Evolutionary conservation across 1,140 invertebrate genomes (phyloP).

Genomic region (Elysia chlorotica): DNA sequence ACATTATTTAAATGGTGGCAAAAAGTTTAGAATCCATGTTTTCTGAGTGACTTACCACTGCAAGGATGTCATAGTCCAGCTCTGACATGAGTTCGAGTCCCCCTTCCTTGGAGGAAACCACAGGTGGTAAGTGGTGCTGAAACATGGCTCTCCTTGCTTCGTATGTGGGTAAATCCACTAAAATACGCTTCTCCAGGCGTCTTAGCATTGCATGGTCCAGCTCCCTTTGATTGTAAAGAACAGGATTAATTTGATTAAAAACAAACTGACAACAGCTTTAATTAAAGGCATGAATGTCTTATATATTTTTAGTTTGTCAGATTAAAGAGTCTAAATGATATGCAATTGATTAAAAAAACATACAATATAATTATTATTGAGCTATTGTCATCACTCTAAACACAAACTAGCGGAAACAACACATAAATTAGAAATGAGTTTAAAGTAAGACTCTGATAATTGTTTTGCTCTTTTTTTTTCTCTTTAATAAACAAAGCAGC

Average conservation of each 20-base stretch:
- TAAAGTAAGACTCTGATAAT: no score
- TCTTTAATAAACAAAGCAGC: no score
- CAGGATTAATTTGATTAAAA: background rate
- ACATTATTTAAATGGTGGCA: background rate
- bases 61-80: constrained; percentile 68
- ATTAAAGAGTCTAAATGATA: no score
- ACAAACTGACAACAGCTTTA: background rate
- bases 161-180: constrained; percentile 76
- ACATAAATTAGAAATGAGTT: no score
- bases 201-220: constrained; percentile 86
- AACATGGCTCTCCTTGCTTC: constrained; percentile 74
- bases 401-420: no score
- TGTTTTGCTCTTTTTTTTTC: no score
- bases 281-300: no score
- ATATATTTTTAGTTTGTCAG: no score
- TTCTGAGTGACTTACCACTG: constrained; percentile 53
- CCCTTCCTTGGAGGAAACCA: constrained; percentile 59
- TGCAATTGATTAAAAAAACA: no score
- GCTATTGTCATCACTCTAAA: no score
- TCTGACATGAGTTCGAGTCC: constrained; percentile 62
- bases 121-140: constrained; percentile 64
- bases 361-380: no score
- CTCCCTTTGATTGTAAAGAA: constrained; percentile 70
- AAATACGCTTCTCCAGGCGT: constrained; percentile 85
- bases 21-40: background rate